Percentiles rank a stretch among this genome's conserved stretches.
These are phyloP conservation scores for Pocillopora grandis DNA, from an alignment of 92 coral and sea anemone species.

Conservation along the genomic window DNA sequence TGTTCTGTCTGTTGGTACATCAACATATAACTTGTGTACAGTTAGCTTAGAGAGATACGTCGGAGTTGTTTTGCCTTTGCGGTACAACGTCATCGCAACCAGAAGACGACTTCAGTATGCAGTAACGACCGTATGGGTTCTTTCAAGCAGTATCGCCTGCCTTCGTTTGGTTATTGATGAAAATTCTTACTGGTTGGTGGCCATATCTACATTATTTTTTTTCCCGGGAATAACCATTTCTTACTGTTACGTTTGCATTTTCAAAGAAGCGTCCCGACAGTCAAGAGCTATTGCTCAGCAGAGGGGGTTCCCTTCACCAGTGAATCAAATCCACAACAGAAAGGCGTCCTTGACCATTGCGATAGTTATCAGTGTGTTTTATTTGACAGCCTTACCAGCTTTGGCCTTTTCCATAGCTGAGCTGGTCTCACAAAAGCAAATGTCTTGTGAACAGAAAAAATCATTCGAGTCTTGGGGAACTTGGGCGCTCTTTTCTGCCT, in stretches of 20 bases:
- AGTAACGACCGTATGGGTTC: constrained; percentile 8
- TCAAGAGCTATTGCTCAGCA: background rate
- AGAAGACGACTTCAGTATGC: constrained; percentile 3
- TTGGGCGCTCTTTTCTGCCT: constrained; percentile 31
- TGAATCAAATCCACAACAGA: constrained; percentile 3
- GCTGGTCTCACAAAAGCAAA: background rate
- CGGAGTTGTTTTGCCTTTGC: constrained; percentile 46
- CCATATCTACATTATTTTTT: constrained; percentile 9
- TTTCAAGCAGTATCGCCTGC: constrained; percentile 25
- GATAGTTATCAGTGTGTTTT: constrained; percentile 38
- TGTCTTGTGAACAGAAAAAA: constrained; percentile 13
- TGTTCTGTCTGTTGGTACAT: constrained; percentile 23
- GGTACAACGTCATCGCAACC: constrained; percentile 30
- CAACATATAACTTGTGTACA: constrained; percentile 58
- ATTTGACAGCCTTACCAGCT: constrained; percentile 22
- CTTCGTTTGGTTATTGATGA: constrained; percentile 25
- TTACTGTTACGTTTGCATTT: constrained; percentile 22
- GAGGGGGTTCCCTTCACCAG: background rate
- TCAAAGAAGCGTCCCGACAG: constrained; percentile 33
- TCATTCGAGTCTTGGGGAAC: constrained; percentile 18
- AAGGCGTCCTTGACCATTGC: constrained; percentile 42
- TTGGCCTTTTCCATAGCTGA: constrained; percentile 16
- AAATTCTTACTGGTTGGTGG: constrained; percentile 26
- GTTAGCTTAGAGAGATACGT: constrained; percentile 64
- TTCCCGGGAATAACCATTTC: constrained; percentile 30